Base-by-base conservation (phyloP, 1,140 invertebrate genomes). In the Trachelipus rathkii region DNA sequence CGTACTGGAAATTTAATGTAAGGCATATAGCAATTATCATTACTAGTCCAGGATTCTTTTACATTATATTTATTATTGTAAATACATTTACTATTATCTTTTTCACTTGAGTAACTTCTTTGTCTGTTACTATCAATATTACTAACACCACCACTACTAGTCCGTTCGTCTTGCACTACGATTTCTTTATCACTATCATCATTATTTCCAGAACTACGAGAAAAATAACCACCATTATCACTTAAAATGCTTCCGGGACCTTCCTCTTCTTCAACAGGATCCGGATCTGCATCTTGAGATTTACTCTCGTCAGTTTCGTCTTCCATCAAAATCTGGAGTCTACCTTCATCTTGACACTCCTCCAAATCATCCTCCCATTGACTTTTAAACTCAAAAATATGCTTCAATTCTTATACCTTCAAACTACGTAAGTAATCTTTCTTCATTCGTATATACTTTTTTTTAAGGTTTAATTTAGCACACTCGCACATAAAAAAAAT, bases 361-460 rank as follows among this genome's bases (percentile, higher is more conserved):
- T 60, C 50, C 50, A 60, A 60, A 60, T 60, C 50, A 15, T 60
- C 50, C 50, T 60, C 50, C 50, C 50, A 60, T 8, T 60, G 50
- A 33, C 33, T 33, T 1, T 33, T 33, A 33, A 6, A n/a, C n/a
- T n/a, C n/a, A n/a, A n/a, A n/a, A n/a, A n/a, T n/a, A n/a, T n/a
- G n/a, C n/a, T n/a, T n/a, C n/a, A n/a, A n/a, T n/a, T n/a, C n/a
- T n/a, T n/a, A n/a, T n/a, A n/a, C n/a, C n/a, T n/a, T n/a, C n/a
- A n/a, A n/a, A n/a, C n/a, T n/a, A n/a, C n/a, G n/a, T n/a, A n/a
- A n/a, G n/a, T n/a, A n/a, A n/a, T n/a, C n/a, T 60, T 19, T 60
- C 50, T 15, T 13, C 11, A 13, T 60, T 8, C 1, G 76, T n/a
- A n/a, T n/a, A 73, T 43, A 66, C 45, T 11, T 67, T n/a, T n/a